A percentile compares a stretch with the other conserved stretches of the same genome.
Conservation (phyloP, 2,113 vertebrate species). For the Melanostigma gelatinosum region DNA sequence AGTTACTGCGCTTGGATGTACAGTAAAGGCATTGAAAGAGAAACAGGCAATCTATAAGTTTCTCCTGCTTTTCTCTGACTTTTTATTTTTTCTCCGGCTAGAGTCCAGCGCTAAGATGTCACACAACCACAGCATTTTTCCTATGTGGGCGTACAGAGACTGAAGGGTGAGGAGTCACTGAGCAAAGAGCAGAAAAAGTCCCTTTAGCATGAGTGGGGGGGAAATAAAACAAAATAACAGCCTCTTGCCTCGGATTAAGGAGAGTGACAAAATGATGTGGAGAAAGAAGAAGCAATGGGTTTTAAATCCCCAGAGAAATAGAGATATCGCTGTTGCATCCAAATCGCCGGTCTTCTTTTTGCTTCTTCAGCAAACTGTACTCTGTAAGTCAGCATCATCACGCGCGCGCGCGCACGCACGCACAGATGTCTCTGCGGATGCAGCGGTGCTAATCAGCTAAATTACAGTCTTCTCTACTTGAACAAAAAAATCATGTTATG, state of each 20-base stretch:
- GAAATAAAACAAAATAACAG: not conserved
- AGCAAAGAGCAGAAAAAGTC: constrained; percentile 13
- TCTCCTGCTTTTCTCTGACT: constrained; percentile 34
- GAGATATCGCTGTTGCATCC: not conserved
- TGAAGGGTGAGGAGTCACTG: constrained; percentile 37
- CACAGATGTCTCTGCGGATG: not conserved
- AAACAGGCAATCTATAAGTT: constrained; percentile 9
- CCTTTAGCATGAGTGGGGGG: not conserved
- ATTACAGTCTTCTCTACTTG: not conserved
- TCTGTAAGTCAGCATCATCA: constrained; percentile 45
- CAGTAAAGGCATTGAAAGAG: not conserved
- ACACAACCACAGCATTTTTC: constrained; percentile 75
- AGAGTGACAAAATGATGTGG: not conserved
- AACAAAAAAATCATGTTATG: not conserved
- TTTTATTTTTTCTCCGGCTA: constrained; percentile 50
- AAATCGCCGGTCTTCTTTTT: constrained; percentile 7
- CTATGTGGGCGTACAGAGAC: constrained; percentile 66
- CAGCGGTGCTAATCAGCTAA: not conserved
- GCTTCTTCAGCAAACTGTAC: constrained; percentile 71
- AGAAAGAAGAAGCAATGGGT: not conserved
- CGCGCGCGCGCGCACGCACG: not conserved
- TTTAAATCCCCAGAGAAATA: not conserved
- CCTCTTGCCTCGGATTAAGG: not conserved
- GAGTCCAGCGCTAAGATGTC: constrained; percentile 67
- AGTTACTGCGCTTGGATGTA: not conserved